Evolutionary conservation across 1,140 invertebrate species (phyloP).

Genomic region (Philopotamus ludificatus): DNA sequence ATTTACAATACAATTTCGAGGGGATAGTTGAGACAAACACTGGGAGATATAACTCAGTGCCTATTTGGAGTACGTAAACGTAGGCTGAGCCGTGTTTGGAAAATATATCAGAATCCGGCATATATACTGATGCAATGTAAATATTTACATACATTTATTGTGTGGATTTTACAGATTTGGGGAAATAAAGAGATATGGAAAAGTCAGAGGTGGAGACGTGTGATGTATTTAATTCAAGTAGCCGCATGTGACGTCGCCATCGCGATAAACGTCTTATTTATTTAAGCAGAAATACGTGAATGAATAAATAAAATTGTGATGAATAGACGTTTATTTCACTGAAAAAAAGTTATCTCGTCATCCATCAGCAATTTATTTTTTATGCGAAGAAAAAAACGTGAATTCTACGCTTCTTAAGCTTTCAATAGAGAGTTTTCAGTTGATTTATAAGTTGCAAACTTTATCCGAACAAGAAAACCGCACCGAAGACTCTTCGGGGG

Average conservation of each 20-base stretch:
- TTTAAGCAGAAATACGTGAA: no score
- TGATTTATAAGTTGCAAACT: constrained; percentile 3
- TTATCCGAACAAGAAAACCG: neutral
- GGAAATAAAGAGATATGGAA: no score
- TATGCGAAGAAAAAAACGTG: neutral
- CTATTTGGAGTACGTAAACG: constrained; percentile 23
- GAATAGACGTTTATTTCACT: neutral
- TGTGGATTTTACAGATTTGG: no score
- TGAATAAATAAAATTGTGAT: constrained; percentile 2
- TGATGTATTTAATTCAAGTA: no score
- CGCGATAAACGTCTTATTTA: no score
- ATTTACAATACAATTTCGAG: constrained; percentile 14
- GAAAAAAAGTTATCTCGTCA: neutral
- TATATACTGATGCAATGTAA: no score
- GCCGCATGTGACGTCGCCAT: no score
- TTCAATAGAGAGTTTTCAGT: neutral
- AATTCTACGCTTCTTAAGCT: neutral
- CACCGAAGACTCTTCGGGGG: neutral
- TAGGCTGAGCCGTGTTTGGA: constrained; percentile 13
- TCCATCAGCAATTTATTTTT: neutral
- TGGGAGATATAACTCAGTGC: constrained; percentile 12
- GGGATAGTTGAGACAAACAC: constrained; percentile 23
- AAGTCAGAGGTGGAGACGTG: no score
- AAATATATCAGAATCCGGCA: constrained; percentile 24
- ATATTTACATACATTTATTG: no score